Evolutionary conservation across 2,113 vertebrate genomes (phyloP), one percentile per base, ranked within the genome.

Genomic region (Baryphthengus martii): DNA sequence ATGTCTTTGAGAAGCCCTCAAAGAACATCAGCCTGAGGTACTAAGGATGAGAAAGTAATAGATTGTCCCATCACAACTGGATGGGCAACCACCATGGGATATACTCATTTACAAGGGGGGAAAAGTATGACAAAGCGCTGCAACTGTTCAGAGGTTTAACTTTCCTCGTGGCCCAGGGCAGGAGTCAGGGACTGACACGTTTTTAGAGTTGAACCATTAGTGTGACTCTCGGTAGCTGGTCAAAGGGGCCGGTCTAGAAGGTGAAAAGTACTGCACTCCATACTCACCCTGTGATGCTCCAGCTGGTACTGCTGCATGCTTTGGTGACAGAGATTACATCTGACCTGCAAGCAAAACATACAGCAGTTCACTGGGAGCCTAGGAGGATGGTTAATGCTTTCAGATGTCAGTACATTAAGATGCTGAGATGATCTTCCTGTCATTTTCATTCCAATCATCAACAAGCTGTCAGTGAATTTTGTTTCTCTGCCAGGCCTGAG

Each of bases 241-340:
- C 45, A 44, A 49, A 88, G 53, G 12, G 25, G 40, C 63, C 79
- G 59, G 45, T 21, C 21, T 33, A n/a, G 26, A 37, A 59, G 21
- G 44, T 65, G 40, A 31, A 23, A 63, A 55, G 58, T 50, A 76
- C 44, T 28, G 15, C 10, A 9, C 40, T n/a, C 52, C 33, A 7
- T 25, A 56, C 84, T 70, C 44, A 96, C 96, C 93, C 96, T 26
- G 10, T 97, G 96, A n/a, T 42, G n/a, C 44, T 96, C 93, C 84
- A 97, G 10, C 45, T 68, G 88, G 73, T 92, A 79, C 28, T 97
- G 95, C 90, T 96, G 89, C 42, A 95, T 21, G 25, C 18, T 84
- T 73, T 89, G 77, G 23, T 93, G 95, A 70, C 96, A 95, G 58
- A 89, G 86, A 1, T 45, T 49, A 31, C 96, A 96, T 26, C 80